Evolutionary conservation across 2,113 vertebrate genomes (phyloP).

Genomic region (Toxostoma redivivum): DNA sequence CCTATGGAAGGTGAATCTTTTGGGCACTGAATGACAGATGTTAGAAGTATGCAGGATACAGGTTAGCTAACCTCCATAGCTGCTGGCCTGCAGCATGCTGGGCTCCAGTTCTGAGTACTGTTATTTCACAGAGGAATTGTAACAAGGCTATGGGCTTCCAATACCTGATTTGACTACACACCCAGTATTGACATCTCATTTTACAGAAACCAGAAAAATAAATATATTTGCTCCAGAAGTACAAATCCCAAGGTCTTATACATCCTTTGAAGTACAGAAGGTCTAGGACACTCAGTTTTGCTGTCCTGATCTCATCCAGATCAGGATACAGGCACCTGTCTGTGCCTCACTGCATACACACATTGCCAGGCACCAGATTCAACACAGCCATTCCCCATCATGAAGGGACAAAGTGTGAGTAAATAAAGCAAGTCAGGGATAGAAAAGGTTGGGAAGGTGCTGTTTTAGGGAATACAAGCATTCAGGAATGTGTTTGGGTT

Average conservation of each 20-base stretch:
- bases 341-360: neutral
- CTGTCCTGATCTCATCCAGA: neutral
- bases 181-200: neutral
- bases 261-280: neutral
- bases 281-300: neutral
- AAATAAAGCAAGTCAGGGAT: neutral
- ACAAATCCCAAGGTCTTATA: neutral
- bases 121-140: neutral
- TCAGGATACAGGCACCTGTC: neutral
- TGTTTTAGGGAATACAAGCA: neutral
- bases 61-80: neutral
- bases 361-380: neutral
- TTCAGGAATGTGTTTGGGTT: neutral
- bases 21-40: neutral
- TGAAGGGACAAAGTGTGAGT: neutral
- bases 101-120: neutral
- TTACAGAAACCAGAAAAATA: neutral
- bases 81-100: neutral
- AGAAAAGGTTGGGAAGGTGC: neutral
- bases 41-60: neutral
- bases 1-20: neutral
- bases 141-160: neutral
- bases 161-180: neutral
- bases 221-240: neutral
- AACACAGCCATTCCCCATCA: neutral